Evolutionary conservation across 2,113 vertebrate species (phyloP).

Genomic region (Gadus macrocephalus): DNA sequence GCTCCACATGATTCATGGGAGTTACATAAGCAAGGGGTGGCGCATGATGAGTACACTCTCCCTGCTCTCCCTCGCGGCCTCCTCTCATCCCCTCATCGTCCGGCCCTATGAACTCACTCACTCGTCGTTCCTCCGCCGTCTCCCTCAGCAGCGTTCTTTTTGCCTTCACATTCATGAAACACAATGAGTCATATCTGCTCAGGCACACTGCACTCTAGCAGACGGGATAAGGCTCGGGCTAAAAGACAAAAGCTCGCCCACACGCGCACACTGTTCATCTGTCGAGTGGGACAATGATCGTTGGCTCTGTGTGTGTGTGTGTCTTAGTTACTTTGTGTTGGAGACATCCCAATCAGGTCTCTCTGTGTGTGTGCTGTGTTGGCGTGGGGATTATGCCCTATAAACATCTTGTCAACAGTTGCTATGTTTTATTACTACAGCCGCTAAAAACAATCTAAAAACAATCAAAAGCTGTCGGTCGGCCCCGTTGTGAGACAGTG

Average conservation of each 20-base stretch:
- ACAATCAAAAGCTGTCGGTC: too few species aligned
- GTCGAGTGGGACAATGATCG: constrained; percentile 1
- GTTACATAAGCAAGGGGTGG: constrained; percentile 53
- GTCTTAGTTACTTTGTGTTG: background rate
- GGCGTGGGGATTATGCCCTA: too few species aligned
- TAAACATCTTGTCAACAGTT: too few species aligned
- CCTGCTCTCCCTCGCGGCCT: background rate
- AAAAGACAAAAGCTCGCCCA: too few species aligned
- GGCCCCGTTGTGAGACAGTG: background rate
- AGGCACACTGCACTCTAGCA: background rate
- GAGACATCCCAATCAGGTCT: too few species aligned
- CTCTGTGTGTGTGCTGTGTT: too few species aligned
- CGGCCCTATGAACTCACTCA: background rate
- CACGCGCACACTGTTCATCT: background rate
- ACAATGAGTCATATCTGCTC: background rate
- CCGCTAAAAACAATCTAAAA: too few species aligned
- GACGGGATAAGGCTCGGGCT: too few species aligned
- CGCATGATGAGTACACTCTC: background rate
- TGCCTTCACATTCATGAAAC: background rate
- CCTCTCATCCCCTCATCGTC: constrained; percentile 17
- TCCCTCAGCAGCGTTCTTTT: background rate
- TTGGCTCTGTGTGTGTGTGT: background rate
- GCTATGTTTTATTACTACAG: too few species aligned
- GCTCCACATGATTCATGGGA: constrained; percentile 53
- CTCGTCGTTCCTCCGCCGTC: background rate